A percentile compares a stretch with the other conserved stretches of the same genome.
Conservation (phyloP, 2,888 invertebrate genomes). For the Lithosia quadra region DNA sequence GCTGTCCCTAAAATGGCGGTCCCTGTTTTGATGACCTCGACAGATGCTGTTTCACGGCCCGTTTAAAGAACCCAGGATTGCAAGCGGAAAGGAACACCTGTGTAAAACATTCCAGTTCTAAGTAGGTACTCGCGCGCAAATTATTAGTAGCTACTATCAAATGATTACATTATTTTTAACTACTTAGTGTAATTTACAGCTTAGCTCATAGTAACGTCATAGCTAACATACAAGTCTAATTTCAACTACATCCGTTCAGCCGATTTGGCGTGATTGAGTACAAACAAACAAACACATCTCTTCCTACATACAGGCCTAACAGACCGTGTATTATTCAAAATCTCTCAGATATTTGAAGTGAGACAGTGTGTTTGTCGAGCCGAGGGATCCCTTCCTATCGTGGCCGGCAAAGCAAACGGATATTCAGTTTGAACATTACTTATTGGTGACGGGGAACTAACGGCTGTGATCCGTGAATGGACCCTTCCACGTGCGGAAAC, state of each 20-base stretch:
- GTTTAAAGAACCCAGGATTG: too few species aligned
- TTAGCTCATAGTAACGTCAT: too few species aligned
- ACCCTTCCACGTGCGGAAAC: constrained; percentile 30
- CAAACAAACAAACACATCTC: constrained; percentile 2
- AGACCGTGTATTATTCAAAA: constrained; percentile 55
- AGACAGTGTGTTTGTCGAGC: constrained; percentile 66
- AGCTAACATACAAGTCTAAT: neutral
- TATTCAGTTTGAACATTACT: constrained; percentile 62
- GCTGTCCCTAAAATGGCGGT: too few species aligned
- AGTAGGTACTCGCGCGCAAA: too few species aligned
- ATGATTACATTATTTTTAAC: too few species aligned
- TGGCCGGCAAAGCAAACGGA: constrained; percentile 68
- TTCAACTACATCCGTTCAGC: neutral
- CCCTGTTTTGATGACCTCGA: too few species aligned
- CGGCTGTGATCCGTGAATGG: constrained; percentile 65
- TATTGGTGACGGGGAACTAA: constrained; percentile 52
- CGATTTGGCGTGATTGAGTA: neutral
- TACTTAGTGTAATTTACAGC: too few species aligned
- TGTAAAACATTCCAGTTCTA: too few species aligned
- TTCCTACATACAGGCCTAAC: neutral
- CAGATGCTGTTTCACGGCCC: too few species aligned
- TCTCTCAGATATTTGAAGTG: constrained; percentile 51
- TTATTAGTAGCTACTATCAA: too few species aligned
- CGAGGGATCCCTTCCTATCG: constrained; percentile 62
- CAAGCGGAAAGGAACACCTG: too few species aligned